Conservation (phyloP, 2,888 invertebrate species). For the Anthrax anthrax region DNA sequence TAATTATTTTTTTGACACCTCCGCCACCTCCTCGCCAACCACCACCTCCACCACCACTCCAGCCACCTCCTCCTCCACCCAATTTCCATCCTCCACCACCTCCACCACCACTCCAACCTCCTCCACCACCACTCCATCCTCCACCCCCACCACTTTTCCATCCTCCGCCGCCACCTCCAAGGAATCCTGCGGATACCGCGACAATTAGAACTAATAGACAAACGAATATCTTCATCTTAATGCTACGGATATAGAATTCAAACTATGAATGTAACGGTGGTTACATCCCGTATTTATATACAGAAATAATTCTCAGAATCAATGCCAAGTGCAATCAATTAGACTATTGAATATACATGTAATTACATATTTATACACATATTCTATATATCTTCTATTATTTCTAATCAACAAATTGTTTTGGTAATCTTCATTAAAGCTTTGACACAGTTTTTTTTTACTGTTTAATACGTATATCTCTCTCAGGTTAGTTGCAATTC, state of each 20-base stretch:
- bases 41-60: conserved; percentile 2
- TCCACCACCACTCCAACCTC: not conserved
- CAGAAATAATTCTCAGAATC: conserved; percentile 1
- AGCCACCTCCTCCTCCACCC: not conserved
- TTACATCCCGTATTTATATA: conserved; percentile 4
- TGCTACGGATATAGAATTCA: conserved; percentile 1
- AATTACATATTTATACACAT: not conserved
- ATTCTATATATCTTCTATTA: no score
- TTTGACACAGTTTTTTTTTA: not conserved
- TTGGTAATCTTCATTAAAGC: conserved; percentile 1
- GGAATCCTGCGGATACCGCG: conserved; percentile 6
- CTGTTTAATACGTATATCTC: not conserved
- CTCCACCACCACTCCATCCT: conserved; percentile 34
- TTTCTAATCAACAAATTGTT: not conserved
- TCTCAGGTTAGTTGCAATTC: not conserved
- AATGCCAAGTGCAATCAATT: conserved; percentile 3
- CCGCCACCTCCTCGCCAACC: conserved; percentile 3
- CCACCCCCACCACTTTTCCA: conserved; percentile 14
- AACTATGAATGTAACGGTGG: conserved; percentile 1
- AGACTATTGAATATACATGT: not conserved
- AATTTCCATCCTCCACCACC: conserved; percentile 4
- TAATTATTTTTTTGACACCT: not conserved
- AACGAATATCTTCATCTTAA: conserved; percentile 4
- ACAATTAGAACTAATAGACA: conserved; percentile 4
- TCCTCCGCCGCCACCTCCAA: conserved; percentile 1